Percentiles rank a stretch among this genome's conserved stretches.
These are phyloP conservation scores for Platalea minor DNA, from an alignment of 2,797 vertebrate genomes.

Conservation along the genomic window DNA sequence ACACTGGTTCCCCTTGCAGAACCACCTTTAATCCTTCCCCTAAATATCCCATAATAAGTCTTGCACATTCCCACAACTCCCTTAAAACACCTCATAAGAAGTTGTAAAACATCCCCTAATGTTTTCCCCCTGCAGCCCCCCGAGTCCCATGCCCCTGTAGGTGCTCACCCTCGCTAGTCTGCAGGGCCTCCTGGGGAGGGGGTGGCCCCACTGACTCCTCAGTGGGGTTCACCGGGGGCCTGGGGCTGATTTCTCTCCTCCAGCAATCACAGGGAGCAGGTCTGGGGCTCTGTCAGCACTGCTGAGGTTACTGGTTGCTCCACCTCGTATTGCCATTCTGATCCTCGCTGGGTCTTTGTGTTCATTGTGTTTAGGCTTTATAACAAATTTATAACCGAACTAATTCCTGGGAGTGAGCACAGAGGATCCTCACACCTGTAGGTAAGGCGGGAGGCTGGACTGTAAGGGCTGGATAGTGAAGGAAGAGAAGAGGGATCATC, in stretches of 20 bases:
- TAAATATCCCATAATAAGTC: not conserved
- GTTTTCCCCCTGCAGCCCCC: not conserved
- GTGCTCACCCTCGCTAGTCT: accelerated
- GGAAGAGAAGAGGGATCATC: not conserved
- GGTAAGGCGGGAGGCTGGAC: not conserved
- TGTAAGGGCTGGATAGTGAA: not conserved
- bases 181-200: too few relatives aligned
- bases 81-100: not conserved
- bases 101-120: accelerated
- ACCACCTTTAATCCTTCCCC: not conserved
- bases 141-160: accelerated
- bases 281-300: not conserved
- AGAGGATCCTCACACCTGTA: not conserved
- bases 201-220: too few relatives aligned
- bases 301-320: not conserved
- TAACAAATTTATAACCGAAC: not conserved
- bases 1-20: not conserved
- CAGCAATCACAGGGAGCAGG: too few relatives aligned
- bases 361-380: not conserved
- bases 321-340: not conserved
- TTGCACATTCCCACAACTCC: not conserved
- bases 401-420: not conserved
- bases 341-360: not conserved
- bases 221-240: not conserved
- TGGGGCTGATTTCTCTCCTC: not conserved